phyloP scores from a whole-genome alignment of 2,888 invertebrate genomes.

The Microctonus hyperodae region DNA sequence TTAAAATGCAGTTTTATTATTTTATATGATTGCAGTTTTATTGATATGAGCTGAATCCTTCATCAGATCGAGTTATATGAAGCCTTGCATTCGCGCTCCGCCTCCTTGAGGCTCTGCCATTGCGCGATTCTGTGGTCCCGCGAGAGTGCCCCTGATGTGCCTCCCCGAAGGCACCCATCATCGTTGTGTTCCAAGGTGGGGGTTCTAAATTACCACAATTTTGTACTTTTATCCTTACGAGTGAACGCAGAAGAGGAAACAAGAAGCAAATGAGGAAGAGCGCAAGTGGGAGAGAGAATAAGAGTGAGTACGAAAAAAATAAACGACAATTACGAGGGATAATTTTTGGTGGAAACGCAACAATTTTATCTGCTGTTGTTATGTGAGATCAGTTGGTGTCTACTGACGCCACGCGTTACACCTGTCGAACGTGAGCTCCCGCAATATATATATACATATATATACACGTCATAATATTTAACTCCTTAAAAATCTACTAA shows the following conservation, averaged over 20 bases:
- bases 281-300: slow-evolving; percentile 14
- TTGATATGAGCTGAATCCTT: neutral
- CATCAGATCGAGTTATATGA: neutral
- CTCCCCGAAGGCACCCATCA: slow-evolving; percentile 19
- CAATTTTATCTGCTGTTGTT: slow-evolving; percentile 62
- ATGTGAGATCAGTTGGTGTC: slow-evolving; percentile 62
- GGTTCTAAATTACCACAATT: slow-evolving; percentile 61
- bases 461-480: neutral
- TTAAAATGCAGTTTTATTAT: too few species aligned
- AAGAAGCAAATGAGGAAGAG: neutral
- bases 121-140: slow-evolving; percentile 15
- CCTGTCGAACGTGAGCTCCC: slow-evolving; percentile 44
- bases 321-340: slow-evolving; percentile 52
- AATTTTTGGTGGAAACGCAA: slow-evolving; percentile 63
- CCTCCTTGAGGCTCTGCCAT: slow-evolving; percentile 19
- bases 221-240: slow-evolving; percentile 57
- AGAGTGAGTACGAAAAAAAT: slow-evolving; percentile 25
- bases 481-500: neutral
- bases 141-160: slow-evolving; percentile 23
- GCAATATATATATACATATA: slow-evolving; percentile 1
- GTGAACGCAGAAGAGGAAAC: neutral
- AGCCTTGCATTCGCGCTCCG: slow-evolving; percentile 22
- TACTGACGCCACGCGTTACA: slow-evolving; percentile 62
- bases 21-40: too few species aligned
- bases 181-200: slow-evolving; percentile 44